phyloP scores from a whole-genome alignment of 2,888 invertebrate genomes.

The Nemapogon koenigi region DNA sequence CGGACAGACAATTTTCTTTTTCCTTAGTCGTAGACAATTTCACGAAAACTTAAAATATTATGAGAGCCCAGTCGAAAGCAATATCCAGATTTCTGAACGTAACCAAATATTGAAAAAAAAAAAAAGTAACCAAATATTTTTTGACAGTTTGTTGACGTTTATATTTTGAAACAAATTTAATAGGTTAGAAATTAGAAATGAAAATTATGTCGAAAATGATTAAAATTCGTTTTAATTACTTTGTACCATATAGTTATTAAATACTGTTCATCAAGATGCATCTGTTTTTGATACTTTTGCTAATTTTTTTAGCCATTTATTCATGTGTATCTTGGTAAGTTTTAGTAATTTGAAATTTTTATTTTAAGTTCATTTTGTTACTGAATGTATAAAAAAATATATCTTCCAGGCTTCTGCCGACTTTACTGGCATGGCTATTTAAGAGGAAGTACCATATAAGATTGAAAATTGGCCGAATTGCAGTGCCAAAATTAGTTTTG shows the following conservation, averaged over 20 bases:
- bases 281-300: slow-evolving; percentile 35
- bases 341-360: slow-evolving; percentile 18
- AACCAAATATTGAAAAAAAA: too few species aligned
- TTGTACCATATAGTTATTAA: background rate
- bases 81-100: too few species aligned
- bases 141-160: background rate
- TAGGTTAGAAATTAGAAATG: too few species aligned
- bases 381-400: slow-evolving; percentile 27
- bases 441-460: slow-evolving; percentile 81
- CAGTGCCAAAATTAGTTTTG: slow-evolving; percentile 79
- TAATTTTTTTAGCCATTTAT: slow-evolving; percentile 53
- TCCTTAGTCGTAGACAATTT: too few species aligned
- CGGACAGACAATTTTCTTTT: too few species aligned
- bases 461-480: slow-evolving; percentile 81
- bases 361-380: slow-evolving; percentile 20
- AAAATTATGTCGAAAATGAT: too few species aligned
- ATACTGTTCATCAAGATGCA: slow-evolving; percentile 48
- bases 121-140: too few species aligned
- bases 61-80: too few species aligned
- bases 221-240: background rate
- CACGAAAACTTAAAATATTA: too few species aligned
- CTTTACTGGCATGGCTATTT: slow-evolving; percentile 79
- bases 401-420: slow-evolving; percentile 74
- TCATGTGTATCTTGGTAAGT: slow-evolving; percentile 69
- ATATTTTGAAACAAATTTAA: background rate